phyloP scores from a whole-genome alignment of 2,888 invertebrate genomes.

The Galerucella calmariensis region DNA sequence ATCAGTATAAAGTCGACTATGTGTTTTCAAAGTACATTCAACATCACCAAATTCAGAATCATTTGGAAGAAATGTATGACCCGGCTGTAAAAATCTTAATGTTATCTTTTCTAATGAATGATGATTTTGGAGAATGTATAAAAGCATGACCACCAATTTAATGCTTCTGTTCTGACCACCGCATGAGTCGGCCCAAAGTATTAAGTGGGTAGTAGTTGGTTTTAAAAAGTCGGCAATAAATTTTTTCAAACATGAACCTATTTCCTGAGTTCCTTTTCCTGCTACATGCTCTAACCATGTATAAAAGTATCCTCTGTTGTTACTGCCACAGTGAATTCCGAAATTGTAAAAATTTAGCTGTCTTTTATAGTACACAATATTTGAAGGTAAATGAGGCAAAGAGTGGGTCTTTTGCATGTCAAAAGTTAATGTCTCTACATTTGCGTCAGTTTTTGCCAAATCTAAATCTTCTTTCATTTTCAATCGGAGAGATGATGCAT shows the following conservation, averaged over 20 bases:
- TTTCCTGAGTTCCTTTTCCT: conserved; percentile 17
- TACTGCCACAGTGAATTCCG: conserved; percentile 21
- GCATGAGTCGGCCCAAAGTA: conserved; percentile 22
- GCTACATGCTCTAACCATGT: conserved; percentile 20
- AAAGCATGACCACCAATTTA: conserved; percentile 43
- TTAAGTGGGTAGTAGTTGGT: conserved; percentile 1
- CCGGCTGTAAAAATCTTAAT: too few species aligned
- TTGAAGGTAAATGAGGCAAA: conserved; percentile 11
- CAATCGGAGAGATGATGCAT: conserved; percentile 17
- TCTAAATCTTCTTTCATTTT: conserved; percentile 15
- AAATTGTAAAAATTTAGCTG: conserved; percentile 24
- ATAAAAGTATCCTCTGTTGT: conserved; percentile 8
- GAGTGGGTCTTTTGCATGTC: conserved; percentile 13
- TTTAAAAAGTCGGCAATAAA: conserved; percentile 19
- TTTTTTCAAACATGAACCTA: conserved; percentile 20
- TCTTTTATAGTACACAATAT: conserved; percentile 24
- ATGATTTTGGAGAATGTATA: neutral
- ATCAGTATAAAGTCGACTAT: too few species aligned
- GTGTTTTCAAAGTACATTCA: too few species aligned
- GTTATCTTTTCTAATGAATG: too few species aligned
- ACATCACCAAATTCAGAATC: too few species aligned
- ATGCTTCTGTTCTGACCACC: conserved; percentile 24
- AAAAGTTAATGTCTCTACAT: conserved; percentile 24
- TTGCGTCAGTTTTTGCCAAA: conserved; percentile 19
- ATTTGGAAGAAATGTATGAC: too few species aligned